These are phyloP conservation scores for Engystomops pustulosus DNA, from an alignment of 2,113 vertebrate species.

Conservation along the genomic window DNA sequence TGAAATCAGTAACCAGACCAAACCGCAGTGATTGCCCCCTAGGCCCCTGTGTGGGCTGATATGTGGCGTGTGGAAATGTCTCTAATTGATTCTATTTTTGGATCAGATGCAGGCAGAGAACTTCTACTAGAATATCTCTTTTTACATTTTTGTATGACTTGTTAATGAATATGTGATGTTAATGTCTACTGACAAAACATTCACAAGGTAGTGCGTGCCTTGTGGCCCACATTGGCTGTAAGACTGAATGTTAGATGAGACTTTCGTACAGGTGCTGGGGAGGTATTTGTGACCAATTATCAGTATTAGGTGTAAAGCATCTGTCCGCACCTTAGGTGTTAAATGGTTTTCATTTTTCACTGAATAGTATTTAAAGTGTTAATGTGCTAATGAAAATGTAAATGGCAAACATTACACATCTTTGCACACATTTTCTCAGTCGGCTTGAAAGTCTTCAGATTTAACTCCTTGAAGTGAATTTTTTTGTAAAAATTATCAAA, in stretches of 20 bases:
- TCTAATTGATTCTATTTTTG: too few relatives aligned
- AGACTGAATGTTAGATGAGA: neutral
- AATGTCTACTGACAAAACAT: neutral
- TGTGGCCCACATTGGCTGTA: neutral
- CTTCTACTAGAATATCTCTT: too few relatives aligned
- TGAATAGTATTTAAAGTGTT: constrained; percentile 18
- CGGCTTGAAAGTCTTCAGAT: too few relatives aligned
- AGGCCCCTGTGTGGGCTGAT: too few relatives aligned
- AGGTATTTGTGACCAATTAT: constrained; percentile 16
- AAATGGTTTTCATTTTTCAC: constrained; percentile 10
- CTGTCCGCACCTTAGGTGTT: constrained; percentile 3
- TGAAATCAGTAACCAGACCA: too few relatives aligned
- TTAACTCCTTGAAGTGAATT: too few relatives aligned
- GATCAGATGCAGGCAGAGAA: too few relatives aligned
- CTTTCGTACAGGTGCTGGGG: neutral
- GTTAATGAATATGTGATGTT: neutral
- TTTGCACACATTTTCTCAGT: neutral
- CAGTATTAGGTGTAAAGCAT: constrained; percentile 15
- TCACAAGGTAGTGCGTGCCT: neutral
- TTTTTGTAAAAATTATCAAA: too few relatives aligned
- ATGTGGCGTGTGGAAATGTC: too few relatives aligned
- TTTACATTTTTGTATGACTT: too few relatives aligned
- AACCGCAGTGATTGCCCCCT: too few relatives aligned
- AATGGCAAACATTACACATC: constrained; percentile 7
- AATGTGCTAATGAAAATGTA: constrained; percentile 16